Percentiles rank a stretch among this genome's conserved stretches.
These are phyloP conservation scores for Squalus acanthias DNA, from an alignment of 2,797 vertebrate species.

Conservation along the genomic window DNA sequence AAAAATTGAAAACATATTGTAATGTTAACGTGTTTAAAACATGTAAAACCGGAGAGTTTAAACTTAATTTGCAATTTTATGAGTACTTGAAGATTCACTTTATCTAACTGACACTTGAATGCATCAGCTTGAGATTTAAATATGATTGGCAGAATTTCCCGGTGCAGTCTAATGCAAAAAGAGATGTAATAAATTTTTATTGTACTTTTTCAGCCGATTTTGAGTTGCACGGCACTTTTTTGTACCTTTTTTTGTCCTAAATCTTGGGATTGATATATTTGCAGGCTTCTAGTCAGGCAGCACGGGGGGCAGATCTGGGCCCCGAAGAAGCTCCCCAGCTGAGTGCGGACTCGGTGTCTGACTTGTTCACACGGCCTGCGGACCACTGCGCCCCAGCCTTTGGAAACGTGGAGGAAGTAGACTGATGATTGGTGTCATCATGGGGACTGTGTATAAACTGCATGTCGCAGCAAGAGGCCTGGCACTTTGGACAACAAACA, in stretches of 20 bases:
- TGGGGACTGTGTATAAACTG: constrained; percentile 32
- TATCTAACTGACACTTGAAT: background rate
- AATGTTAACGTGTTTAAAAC: constrained; percentile 6
- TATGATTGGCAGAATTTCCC: background rate
- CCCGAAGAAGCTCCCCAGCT: constrained; percentile 74
- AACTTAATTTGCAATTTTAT: constrained; percentile 4
- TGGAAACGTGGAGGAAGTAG: constrained; percentile 98
- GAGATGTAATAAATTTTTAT: constrained; percentile 23
- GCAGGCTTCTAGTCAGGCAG: constrained; percentile 80
- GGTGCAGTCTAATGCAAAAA: background rate
- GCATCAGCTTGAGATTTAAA: background rate
- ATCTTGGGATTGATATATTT: constrained; percentile 48
- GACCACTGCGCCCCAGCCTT: constrained; percentile 79
- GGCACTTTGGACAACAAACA: constrained; percentile 29
- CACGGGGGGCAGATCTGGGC: constrained; percentile 76
- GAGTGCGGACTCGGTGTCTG: constrained; percentile 69
- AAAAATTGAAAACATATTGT: background rate
- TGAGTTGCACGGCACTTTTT: background rate
- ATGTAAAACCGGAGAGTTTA: constrained; percentile 14
- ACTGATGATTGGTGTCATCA: constrained; percentile 55
- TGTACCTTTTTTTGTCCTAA: constrained; percentile 35
- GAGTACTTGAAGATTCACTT: background rate
- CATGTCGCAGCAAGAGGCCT: constrained; percentile 31
- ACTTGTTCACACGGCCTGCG: constrained; percentile 68
- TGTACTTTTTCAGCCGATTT: constrained; percentile 27